Evolutionary conservation across 1,140 invertebrate genomes (phyloP), one percentile per base, ranked within the genome.

Genomic region (Mya arenaria): DNA sequence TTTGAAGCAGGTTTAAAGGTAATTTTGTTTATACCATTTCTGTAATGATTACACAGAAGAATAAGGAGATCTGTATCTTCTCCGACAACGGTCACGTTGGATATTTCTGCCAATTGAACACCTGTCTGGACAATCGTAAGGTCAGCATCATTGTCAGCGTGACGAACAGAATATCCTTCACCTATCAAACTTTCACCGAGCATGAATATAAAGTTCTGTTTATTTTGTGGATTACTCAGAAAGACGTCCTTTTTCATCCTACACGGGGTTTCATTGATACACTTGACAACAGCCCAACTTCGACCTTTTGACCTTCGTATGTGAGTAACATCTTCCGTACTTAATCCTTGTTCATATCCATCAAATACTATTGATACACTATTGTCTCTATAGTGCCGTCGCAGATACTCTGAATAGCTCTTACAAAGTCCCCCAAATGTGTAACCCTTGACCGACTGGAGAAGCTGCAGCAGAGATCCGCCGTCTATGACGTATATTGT

Each of bases 61-160:
- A 63, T 34, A n/a, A 63, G 28, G 4, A 63, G 28, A 56, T 82
- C 83, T 56, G 78, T 84, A 62, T 74, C 78, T 36, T 72, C 68
- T 32, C 68, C 83, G 13, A 84, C 55, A 19, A 84, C 44, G 0
- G 69, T 60, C 10, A 66, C 60, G 10, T 36, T 1, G 66, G 17
- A 6, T 10, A 58, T 13, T 17, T 41, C n/a, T 30, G 78, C 66
- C 4, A 17, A 39, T 41, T 63, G 25, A 30, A 73, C n/a, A 13
- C 63, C 69, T 5, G 84, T 62, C 41, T 78, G 34, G 6, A 73
- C 83, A 60, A 84, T 84, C 32, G 72, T 36, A 15, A 34, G 3
- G 56, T 84, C 83, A 34, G 83, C 83, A 56, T 84, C 83, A 19
- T 28, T 77, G n/a, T 63, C 30, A 71, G 78, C 78, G 58, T 84